A percentile compares a stretch with the other conserved stretches of the same genome.
Evolutionary conservation across 2,113 vertebrate species (phyloP).

Genomic region (Salvelinus alpinus): DNA sequence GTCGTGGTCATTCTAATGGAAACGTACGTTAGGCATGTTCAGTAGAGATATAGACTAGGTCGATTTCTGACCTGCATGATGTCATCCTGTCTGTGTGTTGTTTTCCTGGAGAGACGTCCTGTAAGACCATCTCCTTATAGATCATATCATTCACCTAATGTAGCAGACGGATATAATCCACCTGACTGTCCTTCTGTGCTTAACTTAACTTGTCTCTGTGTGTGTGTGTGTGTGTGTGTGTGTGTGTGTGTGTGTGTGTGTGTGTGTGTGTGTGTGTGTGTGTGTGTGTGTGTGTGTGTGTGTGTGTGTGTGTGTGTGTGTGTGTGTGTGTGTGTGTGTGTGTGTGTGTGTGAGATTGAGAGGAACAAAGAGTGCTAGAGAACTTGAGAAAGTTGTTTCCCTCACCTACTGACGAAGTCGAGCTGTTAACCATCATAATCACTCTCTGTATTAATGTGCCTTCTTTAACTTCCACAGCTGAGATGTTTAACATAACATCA

Average conservation of each 20-base stretch:
- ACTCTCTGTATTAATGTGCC: constrained; percentile 29
- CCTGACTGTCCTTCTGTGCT: constrained; percentile 26
- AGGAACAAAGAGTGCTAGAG: not conserved
- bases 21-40: constrained; percentile 40
- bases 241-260: not conserved
- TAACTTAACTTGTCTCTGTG: not conserved
- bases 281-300: constrained; percentile 20
- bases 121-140: constrained; percentile 38
- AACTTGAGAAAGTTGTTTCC: not conserved
- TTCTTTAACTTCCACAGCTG: constrained; percentile 3
- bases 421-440: constrained; percentile 1
- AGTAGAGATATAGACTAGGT: constrained; percentile 33
- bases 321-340: not conserved
- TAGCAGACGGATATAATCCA: constrained; percentile 18
- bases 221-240: not conserved
- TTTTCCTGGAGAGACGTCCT: constrained; percentile 13
- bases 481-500: constrained; percentile 34
- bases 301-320: constrained; percentile 20
- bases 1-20: constrained; percentile 10
- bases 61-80: constrained; percentile 51
- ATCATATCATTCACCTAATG: not conserved
- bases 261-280: not conserved
- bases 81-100: constrained; percentile 5
- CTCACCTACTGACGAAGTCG: not conserved
- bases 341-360: not conserved